Conservation (phyloP, 2,113 vertebrate species). For the Xenopus borealis region DNA sequence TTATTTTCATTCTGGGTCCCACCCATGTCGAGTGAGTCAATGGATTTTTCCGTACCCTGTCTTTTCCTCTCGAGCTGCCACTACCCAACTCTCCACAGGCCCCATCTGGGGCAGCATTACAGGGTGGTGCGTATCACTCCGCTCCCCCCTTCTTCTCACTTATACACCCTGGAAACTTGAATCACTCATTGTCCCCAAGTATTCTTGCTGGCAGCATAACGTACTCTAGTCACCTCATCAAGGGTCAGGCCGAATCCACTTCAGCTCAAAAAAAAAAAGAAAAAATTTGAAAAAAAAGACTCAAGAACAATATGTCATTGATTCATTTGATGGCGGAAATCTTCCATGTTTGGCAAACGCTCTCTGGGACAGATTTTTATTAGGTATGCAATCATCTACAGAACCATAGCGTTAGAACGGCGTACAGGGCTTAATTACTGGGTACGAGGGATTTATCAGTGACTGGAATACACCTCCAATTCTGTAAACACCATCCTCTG, state of each 20-base stretch:
- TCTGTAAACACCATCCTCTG: no score
- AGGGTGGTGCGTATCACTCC: constrained; percentile 14
- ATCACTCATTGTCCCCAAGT: constrained; percentile 31
- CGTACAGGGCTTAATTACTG: no score
- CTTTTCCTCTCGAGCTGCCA: constrained; percentile 29
- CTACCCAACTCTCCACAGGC: constrained; percentile 13
- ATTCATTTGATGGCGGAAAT: constrained; percentile 30
- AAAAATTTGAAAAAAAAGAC: constrained; percentile 1
- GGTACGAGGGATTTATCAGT: no score
- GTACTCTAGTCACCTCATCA: constrained; percentile 29
- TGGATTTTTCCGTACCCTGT: constrained; percentile 11
- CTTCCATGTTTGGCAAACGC: constrained; percentile 8
- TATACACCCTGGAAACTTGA: constrained; percentile 47
- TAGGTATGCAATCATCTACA: background rate
- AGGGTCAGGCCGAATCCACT: constrained; percentile 19
- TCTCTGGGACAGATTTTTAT: background rate
- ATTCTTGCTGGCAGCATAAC: constrained; percentile 39
- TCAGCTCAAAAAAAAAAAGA: constrained; percentile 2
- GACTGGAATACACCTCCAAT: no score
- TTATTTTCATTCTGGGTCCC: constrained; percentile 38
- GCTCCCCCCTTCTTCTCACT: constrained; percentile 9
- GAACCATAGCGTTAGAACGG: background rate
- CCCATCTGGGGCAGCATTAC: constrained; percentile 37
- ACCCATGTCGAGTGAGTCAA: constrained; percentile 48
- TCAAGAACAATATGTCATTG: constrained; percentile 36